Base-by-base conservation (phyloP, 1,140 invertebrate species). In the Galleria mellonella region DNA sequence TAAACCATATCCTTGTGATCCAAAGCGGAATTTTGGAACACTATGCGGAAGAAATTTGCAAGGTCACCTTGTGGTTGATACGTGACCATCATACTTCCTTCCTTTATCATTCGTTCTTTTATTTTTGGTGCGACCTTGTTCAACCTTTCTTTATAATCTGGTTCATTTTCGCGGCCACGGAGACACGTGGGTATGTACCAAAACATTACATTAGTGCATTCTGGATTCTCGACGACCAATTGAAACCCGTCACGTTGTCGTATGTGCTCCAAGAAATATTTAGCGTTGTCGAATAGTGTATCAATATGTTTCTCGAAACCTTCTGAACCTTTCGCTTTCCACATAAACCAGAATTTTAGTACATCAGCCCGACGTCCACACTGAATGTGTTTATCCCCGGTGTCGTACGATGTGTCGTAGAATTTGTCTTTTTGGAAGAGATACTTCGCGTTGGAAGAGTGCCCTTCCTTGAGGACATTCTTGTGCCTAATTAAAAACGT, bases 341-440 rank as follows among this genome's bases (percentile, higher is more conserved):
- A 98, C 96, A 98, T 98, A 56, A 97, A 92, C 97, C 97, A 99
- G 64, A 98, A 95, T 75, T 98, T 98, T 33, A 98, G 89, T 1
- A 98, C 94, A 68, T 99, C 97, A 8, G 96, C 97, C 49, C 96
- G 89, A n/a, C 97, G 88, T 0, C 97, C 97, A 68, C 97, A 97
- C 69, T 92, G 90, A 11, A 99, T 92, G 51, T 97, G 94, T 70
- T 98, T 98, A 72, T 98, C 97, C 0, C 97, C 97, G 0, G 93
- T 96, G 66, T 98, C 97, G 61, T 92, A 98, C 8, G 88, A 88
- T 0, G 95, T 94, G 71, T 98, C 96, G 79, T 99, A 99, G 63
- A 97, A 96, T 87, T 99, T 99, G 77, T 98, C 97, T 72, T 96
- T 94, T 81, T 98, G 96, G 81, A 98, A 98, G 9, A 98, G 88